Evolutionary conservation across 2,888 invertebrate genomes (phyloP).

Genomic region (Trileptium ribeirensis): DNA sequence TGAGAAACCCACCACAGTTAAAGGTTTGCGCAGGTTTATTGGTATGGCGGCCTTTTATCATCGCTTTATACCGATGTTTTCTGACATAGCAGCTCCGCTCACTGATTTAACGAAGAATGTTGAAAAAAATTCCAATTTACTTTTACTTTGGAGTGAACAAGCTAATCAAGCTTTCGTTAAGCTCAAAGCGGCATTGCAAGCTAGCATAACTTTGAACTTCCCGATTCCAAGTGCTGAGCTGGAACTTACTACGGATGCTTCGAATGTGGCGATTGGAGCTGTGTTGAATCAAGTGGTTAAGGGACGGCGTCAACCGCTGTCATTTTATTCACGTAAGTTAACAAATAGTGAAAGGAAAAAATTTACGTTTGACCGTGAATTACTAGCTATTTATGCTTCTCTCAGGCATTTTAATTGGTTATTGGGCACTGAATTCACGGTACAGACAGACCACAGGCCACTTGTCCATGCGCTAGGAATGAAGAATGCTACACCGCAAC

Average conservation of each 20-base stretch:
- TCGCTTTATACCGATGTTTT: not conserved
- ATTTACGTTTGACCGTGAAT: not conserved
- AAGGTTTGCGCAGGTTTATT: not conserved
- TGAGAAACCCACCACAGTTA: not conserved
- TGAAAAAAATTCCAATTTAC: not conserved
- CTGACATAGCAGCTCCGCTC: not conserved
- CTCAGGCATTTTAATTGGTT: slow-evolving; percentile 7
- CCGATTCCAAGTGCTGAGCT: not conserved
- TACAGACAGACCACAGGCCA: not conserved
- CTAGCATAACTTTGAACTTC: not conserved
- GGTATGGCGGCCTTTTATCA: not conserved
- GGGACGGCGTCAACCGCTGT: not conserved
- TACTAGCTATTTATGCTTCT: not conserved
- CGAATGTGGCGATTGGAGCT: not conserved
- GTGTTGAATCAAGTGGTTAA: not conserved
- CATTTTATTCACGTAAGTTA: not conserved
- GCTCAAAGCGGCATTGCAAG: not conserved
- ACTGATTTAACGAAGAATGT: not conserved
- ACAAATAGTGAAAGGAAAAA: not conserved
- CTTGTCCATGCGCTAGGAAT: not conserved
- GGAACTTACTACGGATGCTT: slow-evolving; percentile 1
- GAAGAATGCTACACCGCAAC: not conserved
- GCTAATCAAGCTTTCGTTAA: not conserved
- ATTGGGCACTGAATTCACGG: not conserved
- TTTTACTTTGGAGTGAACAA: not conserved